Base-by-base conservation (phyloP, 2,797 vertebrate species). In the Schizopygopsis malacanthus region DNA sequence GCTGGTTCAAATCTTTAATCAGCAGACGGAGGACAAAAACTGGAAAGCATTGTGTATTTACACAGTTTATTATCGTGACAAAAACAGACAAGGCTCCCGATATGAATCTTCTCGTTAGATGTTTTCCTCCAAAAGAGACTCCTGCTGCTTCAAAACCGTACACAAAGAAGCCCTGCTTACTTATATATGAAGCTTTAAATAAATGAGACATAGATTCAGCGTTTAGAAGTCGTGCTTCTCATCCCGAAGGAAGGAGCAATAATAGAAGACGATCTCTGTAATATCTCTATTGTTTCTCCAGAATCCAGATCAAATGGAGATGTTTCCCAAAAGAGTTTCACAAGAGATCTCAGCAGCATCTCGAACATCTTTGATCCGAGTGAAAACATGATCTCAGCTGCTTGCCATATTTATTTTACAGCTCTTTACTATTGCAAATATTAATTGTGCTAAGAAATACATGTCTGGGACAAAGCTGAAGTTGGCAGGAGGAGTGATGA, bases 141-240 rank as follows among this genome's bases (percentile, higher is more conserved):
- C 1, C 59, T 47, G 59, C 59, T 59, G 20, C 54, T 52, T 3
- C 15, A 33, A 22, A 45, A 9, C 9, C 4, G 33, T 9, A 67
- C 33, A 50, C 47, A 47, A 47, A 63, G 77, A 63, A 63, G 9
- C 16, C 28, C 16, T 22, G n/a, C 10, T 47, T 33, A 50, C 20
- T 43, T 79, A 61, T 61, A 63, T 25, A 61, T 67, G 33, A 65
- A 67, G 59, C 25, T 79, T 41, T 18, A 41, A 41, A 79, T 43
- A 79, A 41, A 79, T 43, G 13, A 54, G 50, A 56, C 43, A 25
- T 25, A 41, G 13, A 79, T 61, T 11, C 11, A 1, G 7, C 22
- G 3, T 28, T 63, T 67, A 37, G 28, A 67, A 37, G 65, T 39
- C 0, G 15, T 16, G 13, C 20, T 69, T 69, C 28, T 8, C 5